Evolutionary conservation across 2,113 vertebrate genomes (phyloP), one percentile per base, ranked within the genome.

Genomic region (Alosa alosa): DNA sequence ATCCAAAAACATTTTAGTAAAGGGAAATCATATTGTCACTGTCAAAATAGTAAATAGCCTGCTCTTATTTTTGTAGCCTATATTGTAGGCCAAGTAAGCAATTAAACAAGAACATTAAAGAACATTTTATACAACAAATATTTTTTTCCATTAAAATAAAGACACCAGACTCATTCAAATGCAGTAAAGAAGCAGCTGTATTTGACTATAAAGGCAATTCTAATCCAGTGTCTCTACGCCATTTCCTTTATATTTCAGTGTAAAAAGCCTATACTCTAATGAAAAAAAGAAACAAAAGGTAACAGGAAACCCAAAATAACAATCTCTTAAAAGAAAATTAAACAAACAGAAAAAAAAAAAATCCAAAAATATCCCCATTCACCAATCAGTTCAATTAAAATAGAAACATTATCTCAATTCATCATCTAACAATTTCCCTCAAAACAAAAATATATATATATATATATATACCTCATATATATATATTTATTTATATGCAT

Each of bases 221-320:
- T 93, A 95, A 92, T 95, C 95, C 95, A 96, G 95, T 96, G 95
- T 95, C 92, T 95, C 93, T 95, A 95, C 91, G 92, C 92, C 82
- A 89, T 94, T 94, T 92, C 93, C 87, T 94, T 94, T 91, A 93
- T 93, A 92, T 91, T 94, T 95, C 95, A 96, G 95, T 95, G 95
- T 95, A 96, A 95, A 95, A 95, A 95, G 92, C 90, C 94, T 94
- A 95, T 90, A 93, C 72, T 94, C 92, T 94, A 95, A 91, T 92
- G 93, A 93, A 94, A 95, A 94, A 89, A 88, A 9, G n/a, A 84
- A 92, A 88, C 57, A 86, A 83, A 85, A 82, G 25, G 90, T 84
- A 90, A 89, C 89, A 89, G 88, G 90, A 91, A 92, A 90, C 90
- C 90, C 90, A 92, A 94, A 95, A 94, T 87, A 92, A 93, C 89